Conservation (phyloP, 64 coral and sea anemone genomes). For the Stichodactyla mertensii region DNA sequence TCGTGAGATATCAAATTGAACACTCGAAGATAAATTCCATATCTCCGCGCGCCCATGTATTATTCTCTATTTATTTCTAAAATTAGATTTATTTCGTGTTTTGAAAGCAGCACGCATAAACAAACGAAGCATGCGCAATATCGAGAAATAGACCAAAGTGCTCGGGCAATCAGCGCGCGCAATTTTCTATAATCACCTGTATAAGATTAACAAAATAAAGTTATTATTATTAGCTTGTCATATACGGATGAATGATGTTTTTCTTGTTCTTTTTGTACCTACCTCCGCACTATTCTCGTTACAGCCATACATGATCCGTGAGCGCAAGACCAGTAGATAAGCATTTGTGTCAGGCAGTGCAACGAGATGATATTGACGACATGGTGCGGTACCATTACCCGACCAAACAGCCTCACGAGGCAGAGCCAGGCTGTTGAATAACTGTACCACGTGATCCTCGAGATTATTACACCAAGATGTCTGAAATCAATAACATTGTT, state of each 20-base stretch:
- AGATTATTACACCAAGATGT: conserved; percentile 15
- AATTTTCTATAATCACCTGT: too few relatives aligned
- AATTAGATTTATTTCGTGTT: too few relatives aligned
- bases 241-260: not conserved
- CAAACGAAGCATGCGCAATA: too few relatives aligned
- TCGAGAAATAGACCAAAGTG: too few relatives aligned
- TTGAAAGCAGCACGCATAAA: too few relatives aligned
- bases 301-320: not conserved
- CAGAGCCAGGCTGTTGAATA: not conserved
- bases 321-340: not conserved
- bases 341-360: not conserved
- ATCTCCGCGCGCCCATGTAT: too few relatives aligned
- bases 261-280: not conserved
- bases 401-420: not conserved
- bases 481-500: not conserved
- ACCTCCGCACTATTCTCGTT: not conserved
- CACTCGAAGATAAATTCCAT: too few relatives aligned
- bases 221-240: too few relatives aligned
- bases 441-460: not conserved
- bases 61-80: too few relatives aligned
- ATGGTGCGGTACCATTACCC: not conserved
- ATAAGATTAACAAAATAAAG: too few relatives aligned
- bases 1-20: too few relatives aligned
- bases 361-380: not conserved
- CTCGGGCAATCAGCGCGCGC: too few relatives aligned